phyloP scores from a whole-genome alignment of 2,797 vertebrate species.

The Phyllotis vaccarum region DNA sequence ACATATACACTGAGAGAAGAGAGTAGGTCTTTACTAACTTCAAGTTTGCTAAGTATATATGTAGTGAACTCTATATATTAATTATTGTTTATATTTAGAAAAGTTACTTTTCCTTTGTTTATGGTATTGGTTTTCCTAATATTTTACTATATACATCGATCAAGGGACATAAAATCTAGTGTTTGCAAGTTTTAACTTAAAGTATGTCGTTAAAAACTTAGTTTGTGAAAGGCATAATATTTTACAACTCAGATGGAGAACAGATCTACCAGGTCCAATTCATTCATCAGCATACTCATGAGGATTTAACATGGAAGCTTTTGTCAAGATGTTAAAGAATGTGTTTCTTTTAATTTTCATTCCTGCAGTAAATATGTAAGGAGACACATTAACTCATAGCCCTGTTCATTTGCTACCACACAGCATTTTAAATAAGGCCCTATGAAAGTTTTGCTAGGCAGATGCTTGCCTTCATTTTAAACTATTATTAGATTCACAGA shows the following conservation, averaged over 20 bases:
- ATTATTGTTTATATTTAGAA: background rate
- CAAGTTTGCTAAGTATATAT: background rate
- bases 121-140: background rate
- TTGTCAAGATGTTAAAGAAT: slow-evolving; percentile 33
- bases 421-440: slow-evolving; percentile 63
- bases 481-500: slow-evolving; percentile 67
- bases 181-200: slow-evolving; percentile 2
- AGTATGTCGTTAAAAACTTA: background rate
- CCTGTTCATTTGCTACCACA: slow-evolving; percentile 54
- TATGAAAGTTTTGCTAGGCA: slow-evolving; percentile 54
- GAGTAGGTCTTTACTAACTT: background rate
- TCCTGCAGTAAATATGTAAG: slow-evolving; percentile 26
- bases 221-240: background rate
- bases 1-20: background rate
- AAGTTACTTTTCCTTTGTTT: background rate
- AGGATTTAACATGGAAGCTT: background rate
- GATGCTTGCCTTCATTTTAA: slow-evolving; percentile 68
- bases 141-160: background rate
- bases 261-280: background rate
- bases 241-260: background rate
- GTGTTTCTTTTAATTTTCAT: slow-evolving; percentile 37
- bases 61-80: background rate
- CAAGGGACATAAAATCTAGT: background rate
- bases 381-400: slow-evolving; percentile 65
- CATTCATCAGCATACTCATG: background rate